Percentiles rank a stretch among this genome's conserved stretches.
phyloP scores from a whole-genome alignment of 2,113 vertebrate species.

The Chloropsis hardwickii region DNA sequence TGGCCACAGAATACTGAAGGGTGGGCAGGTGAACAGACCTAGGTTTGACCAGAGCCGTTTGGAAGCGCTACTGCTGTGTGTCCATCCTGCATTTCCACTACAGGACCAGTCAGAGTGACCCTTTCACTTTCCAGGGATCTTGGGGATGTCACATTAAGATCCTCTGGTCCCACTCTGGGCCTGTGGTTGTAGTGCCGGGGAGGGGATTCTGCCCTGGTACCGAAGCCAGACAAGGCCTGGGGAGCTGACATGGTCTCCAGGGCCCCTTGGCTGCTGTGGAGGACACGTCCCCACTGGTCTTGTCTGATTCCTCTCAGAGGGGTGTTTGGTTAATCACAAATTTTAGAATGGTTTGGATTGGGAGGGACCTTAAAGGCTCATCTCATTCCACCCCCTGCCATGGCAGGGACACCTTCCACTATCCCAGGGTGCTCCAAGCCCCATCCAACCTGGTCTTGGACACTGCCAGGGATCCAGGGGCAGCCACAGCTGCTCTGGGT shows the following conservation, averaged over 20 bases:
- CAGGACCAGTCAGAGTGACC: accelerated
- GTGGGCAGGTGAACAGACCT: too few species aligned
- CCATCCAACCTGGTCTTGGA: accelerated
- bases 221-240: accelerated
- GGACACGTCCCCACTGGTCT: accelerated
- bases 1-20: accelerated
- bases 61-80: accelerated
- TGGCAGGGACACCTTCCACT: not conserved
- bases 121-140: not conserved
- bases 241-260: accelerated
- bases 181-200: accelerated
- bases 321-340: not conserved
- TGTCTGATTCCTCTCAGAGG: accelerated
- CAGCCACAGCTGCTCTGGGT: not conserved
- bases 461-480: not conserved
- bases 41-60: not conserved
- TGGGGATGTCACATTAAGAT: accelerated
- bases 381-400: not conserved
- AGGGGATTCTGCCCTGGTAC: too few species aligned
- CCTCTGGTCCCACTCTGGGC: accelerated
- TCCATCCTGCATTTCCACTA: not conserved
- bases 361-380: not conserved
- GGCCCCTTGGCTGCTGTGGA: not conserved
- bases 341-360: not conserved
- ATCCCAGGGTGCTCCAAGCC: accelerated